phyloP scores from a whole-genome alignment of 2,888 invertebrate genomes.

The Neoascia interrupta region DNA sequence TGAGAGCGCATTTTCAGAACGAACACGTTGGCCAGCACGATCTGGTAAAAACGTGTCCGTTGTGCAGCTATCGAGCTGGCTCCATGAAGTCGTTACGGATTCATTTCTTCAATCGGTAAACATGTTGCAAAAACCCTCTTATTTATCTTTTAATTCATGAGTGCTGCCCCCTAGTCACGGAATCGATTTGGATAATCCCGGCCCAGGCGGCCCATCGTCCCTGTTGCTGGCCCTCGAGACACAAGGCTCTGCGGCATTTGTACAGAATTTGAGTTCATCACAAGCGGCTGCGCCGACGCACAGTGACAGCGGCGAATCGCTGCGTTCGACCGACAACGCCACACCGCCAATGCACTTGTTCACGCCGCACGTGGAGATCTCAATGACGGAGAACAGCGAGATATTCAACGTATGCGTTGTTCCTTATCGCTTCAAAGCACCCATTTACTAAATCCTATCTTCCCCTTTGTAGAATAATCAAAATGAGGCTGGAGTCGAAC shows the following conservation, averaged over 20 bases:
- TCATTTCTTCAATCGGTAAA: constrained; percentile 92
- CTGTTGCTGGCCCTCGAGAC: constrained; percentile 85
- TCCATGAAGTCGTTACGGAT: constrained; percentile 94
- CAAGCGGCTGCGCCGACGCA: constrained; percentile 85
- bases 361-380: constrained; percentile 94
- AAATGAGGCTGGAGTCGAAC: constrained; percentile 23
- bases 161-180: too few relatives aligned
- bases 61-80: constrained; percentile 92
- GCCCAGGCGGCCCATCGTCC: constrained; percentile 89
- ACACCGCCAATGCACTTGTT: constrained; percentile 95
- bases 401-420: constrained; percentile 78
- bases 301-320: constrained; percentile 91
- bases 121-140: background rate
- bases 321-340: constrained; percentile 90
- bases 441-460: too few relatives aligned
- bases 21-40: constrained; percentile 95
- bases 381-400: constrained; percentile 91
- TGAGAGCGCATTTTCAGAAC: constrained; percentile 96
- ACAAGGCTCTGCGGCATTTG: constrained; percentile 80
- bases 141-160: background rate
- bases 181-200: constrained; percentile 93
- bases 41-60: constrained; percentile 92
- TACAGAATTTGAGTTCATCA: constrained; percentile 72
- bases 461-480: constrained; percentile 32
- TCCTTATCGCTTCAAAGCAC: too few relatives aligned